These are phyloP conservation scores for Hydropsyche tenuis DNA, from an alignment of 1,140 invertebrate species.

Conservation along the genomic window DNA sequence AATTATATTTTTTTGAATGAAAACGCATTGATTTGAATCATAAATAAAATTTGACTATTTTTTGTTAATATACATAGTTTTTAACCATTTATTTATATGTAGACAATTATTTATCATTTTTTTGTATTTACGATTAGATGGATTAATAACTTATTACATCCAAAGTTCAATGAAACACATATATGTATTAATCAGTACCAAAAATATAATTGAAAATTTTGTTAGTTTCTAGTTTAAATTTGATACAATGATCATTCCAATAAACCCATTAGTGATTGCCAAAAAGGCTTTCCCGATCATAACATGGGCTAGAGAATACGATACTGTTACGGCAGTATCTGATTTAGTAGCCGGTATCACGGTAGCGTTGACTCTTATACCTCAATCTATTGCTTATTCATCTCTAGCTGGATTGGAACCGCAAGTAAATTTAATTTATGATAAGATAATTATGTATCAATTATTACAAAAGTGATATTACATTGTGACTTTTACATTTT, in stretches of 20 bases:
- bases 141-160: too few species aligned
- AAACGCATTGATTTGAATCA: too few species aligned
- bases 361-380: conserved; percentile 78
- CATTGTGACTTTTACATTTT: conserved; percentile 54
- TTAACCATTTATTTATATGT: too few species aligned
- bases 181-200: too few species aligned
- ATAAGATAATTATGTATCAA: not conserved
- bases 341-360: conserved; percentile 88
- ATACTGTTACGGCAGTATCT: conserved; percentile 65
- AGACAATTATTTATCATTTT: too few species aligned
- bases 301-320: conserved; percentile 65
- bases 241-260: not conserved
- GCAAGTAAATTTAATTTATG: conserved; percentile 61
- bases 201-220: not conserved
- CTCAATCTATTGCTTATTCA: conserved; percentile 81
- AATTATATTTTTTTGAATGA: too few species aligned
- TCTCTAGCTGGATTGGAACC: conserved; percentile 75
- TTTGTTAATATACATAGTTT: too few species aligned
- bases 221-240: too few species aligned
- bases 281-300: conserved; percentile 55
- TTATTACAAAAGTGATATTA: not conserved
- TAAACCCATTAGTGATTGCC: conserved; percentile 41
- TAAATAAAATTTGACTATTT: too few species aligned
- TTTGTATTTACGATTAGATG: too few species aligned
- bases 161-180: too few species aligned